phyloP scores from a whole-genome alignment of 1,140 invertebrate genomes.

The Streblospio benedicti region DNA sequence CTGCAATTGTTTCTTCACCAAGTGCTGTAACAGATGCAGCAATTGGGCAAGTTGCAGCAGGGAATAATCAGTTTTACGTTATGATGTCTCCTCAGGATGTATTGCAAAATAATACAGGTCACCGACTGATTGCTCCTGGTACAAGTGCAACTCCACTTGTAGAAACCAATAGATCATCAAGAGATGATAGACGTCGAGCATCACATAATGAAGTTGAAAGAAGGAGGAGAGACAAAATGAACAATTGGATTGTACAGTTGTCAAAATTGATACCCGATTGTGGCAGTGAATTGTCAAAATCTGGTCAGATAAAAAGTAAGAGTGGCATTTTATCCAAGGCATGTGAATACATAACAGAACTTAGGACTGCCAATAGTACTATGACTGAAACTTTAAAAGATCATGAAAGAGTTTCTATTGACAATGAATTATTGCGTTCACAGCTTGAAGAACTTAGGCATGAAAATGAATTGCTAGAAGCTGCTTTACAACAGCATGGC shows the following conservation, averaged over 20 bases:
- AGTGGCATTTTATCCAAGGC: constrained; percentile 91
- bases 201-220: constrained; percentile 53
- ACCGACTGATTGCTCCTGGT: constrained; percentile 42
- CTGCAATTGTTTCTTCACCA: too few species aligned
- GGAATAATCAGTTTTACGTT: constrained; percentile 57
- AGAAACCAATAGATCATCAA: constrained; percentile 32
- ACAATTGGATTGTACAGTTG: constrained; percentile 87
- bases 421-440: constrained; percentile 53
- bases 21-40: too few species aligned
- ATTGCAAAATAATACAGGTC: constrained; percentile 44
- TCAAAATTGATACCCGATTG: constrained; percentile 64
- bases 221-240: constrained; percentile 76
- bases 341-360: constrained; percentile 86
- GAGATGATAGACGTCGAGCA: constrained; percentile 47
- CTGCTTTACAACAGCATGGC: constrained; percentile 49
- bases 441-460: constrained; percentile 55
- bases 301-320: constrained; percentile 66
- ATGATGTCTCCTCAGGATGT: constrained; percentile 56
- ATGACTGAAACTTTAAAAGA: constrained; percentile 56
- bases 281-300: constrained; percentile 45
- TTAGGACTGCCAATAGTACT: constrained; percentile 67
- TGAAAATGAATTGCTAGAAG: constrained; percentile 54
- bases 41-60: too few species aligned
- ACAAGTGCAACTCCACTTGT: constrained; percentile 33
- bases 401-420: constrained; percentile 54